Evolutionary conservation across 2,113 vertebrate genomes (phyloP).

Genomic region (Eptesicus fuscus): DNA sequence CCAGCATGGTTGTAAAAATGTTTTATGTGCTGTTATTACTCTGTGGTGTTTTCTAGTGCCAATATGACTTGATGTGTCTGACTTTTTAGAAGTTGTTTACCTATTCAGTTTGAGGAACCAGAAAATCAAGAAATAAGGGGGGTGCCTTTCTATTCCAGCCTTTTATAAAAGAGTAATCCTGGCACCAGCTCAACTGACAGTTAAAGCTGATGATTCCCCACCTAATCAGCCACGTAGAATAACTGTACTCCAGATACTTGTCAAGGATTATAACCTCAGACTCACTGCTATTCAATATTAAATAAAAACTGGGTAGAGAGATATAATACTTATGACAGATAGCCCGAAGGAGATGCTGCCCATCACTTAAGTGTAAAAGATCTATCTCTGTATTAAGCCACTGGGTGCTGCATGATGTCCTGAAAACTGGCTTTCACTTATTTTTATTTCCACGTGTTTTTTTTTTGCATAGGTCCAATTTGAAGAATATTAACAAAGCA

Average conservation of each 20-base stretch:
- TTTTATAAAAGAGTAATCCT: background rate
- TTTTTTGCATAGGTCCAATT: background rate
- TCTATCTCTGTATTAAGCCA: background rate
- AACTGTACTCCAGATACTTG: conserved; percentile 37
- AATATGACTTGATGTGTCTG: background rate
- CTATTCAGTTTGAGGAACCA: conserved; percentile 1
- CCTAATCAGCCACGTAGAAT: background rate
- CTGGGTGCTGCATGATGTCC: background rate
- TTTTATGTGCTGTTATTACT: background rate
- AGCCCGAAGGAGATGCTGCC: background rate
- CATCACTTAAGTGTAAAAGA: background rate
- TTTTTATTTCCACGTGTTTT: background rate
- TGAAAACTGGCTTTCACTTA: background rate
- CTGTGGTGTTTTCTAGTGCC: background rate
- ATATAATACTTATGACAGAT: background rate
- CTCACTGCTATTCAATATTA: background rate
- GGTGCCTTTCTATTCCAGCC: background rate
- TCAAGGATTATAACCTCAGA: conserved; percentile 30
- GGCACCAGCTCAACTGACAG: conserved; percentile 15
- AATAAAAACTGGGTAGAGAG: conserved; percentile 29
- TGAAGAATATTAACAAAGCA: background rate
- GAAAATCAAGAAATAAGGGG: background rate
- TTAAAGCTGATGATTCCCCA: background rate
- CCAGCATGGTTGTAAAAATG: background rate
- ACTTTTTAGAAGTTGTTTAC: background rate